Evolutionary conservation across 1,140 invertebrate species (phyloP).

Genomic region (Drosophila lacteicornis): DNA sequence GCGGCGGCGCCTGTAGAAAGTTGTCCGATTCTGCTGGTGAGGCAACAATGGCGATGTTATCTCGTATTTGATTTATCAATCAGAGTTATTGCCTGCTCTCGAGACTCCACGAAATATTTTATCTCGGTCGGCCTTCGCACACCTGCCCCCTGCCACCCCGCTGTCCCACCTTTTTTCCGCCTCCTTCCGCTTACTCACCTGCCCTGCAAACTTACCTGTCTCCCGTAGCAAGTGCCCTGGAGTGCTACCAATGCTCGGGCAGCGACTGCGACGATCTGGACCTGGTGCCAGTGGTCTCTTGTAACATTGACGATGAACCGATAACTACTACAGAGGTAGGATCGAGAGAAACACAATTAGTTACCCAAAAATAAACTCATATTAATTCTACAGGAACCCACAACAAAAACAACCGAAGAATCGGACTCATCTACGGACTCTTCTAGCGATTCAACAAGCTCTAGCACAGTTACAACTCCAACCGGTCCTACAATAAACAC

Average conservation of each 20-base stretch:
- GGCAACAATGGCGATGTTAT: conserved; percentile 32
- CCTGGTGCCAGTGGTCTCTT: neutral
- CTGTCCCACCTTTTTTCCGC: neutral
- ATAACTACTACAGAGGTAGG: conserved; percentile 3
- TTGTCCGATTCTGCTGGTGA: conserved; percentile 16
- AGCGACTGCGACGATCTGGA: conserved; percentile 41
- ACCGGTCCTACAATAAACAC: neutral
- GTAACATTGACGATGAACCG: conserved; percentile 20
- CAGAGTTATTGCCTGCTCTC: conserved; percentile 42
- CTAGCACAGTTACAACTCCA: neutral
- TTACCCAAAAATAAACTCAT: neutral
- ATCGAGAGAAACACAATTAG: neutral
- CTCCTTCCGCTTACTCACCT: conserved; percentile 11
- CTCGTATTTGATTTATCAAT: conserved; percentile 60
- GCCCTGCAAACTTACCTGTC: neutral
- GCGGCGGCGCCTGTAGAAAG: conserved; percentile 11
- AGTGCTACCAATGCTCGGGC: conserved; percentile 67
- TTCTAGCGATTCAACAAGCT: neutral
- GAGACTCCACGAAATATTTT: conserved; percentile 29
- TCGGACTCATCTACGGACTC: neutral
- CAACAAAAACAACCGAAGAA: neutral
- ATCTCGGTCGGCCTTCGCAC: conserved; percentile 24
- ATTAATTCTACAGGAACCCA: neutral
- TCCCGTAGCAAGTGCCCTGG: conserved; percentile 42
- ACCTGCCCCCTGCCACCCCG: neutral